phyloP scores from a whole-genome alignment of 2,113 vertebrate genomes.

The Balaeniceps rex region DNA sequence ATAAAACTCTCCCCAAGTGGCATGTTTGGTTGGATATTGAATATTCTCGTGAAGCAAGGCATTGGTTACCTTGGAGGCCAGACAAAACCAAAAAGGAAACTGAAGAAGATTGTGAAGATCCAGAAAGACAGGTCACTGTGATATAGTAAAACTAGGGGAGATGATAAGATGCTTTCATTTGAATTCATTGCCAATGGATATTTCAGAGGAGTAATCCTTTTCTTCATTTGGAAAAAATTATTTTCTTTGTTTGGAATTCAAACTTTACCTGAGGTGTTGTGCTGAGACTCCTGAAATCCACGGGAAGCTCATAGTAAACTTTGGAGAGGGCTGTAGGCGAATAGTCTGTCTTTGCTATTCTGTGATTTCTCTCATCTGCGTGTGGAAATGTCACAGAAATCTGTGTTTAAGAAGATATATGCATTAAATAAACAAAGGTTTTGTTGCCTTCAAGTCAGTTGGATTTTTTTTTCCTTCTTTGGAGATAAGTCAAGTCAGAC shows the following conservation, averaged over 20 bases:
- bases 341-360: background rate
- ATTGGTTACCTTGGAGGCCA: slow-evolving; percentile 95
- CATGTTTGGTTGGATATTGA: slow-evolving; percentile 88
- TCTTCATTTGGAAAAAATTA: background rate
- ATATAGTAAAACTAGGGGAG: background rate
- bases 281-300: background rate
- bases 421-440: background rate
- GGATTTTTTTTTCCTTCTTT: background rate
- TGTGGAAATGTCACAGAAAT: background rate
- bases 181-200: background rate
- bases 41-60: slow-evolving; percentile 80
- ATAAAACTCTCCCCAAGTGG: slow-evolving; percentile 82
- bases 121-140: slow-evolving; percentile 89
- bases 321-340: background rate
- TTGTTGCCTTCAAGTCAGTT: background rate
- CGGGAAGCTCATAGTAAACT: background rate
- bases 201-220: background rate
- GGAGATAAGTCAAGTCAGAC: background rate
- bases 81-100: slow-evolving; percentile 86
- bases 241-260: background rate
- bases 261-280: background rate
- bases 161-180: background rate
- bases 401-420: background rate
- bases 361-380: background rate
- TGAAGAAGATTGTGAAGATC: slow-evolving; percentile 95